phyloP scores from a whole-genome alignment of 1,140 invertebrate genomes.

The Conus ventricosus region DNA sequence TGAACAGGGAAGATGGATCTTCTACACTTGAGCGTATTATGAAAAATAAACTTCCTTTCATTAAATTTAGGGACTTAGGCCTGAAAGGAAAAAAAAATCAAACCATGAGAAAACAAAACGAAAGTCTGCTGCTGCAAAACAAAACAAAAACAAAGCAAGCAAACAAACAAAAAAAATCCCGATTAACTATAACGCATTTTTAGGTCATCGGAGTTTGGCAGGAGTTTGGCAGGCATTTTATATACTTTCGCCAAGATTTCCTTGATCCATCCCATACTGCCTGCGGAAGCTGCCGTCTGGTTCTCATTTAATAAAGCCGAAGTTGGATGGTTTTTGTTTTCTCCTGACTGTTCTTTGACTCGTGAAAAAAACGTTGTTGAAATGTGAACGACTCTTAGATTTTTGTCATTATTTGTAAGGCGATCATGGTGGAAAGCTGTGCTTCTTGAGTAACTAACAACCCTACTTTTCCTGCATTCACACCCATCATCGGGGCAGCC shows the following conservation, averaged over 20 bases:
- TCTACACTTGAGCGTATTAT: too few species aligned
- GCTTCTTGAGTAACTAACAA: neutral
- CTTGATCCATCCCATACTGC: constrained; percentile 31
- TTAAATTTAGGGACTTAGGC: too few species aligned
- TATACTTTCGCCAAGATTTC: neutral
- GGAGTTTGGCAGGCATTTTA: too few species aligned
- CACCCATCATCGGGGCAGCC: constrained; percentile 36
- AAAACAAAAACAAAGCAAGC: too few species aligned
- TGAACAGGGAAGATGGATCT: too few species aligned
- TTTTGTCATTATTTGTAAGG: neutral
- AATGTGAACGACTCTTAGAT: neutral
- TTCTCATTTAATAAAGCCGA: neutral
- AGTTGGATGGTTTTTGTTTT: neutral
- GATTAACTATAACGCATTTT: too few species aligned
- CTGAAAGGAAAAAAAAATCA: too few species aligned
- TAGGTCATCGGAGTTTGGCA: too few species aligned
- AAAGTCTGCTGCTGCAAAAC: too few species aligned
- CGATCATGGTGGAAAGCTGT: constrained; percentile 17
- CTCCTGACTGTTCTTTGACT: neutral
- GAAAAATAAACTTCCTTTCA: too few species aligned
- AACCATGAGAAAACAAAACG: too few species aligned
- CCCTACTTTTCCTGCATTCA: neutral
- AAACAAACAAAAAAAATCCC: too few species aligned
- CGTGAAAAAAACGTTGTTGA: neutral
- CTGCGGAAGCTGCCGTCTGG: constrained; percentile 11